Evolutionary conservation across 1,140 invertebrate species (phyloP).

Genomic region (Acromyrmex charruanus): DNA sequence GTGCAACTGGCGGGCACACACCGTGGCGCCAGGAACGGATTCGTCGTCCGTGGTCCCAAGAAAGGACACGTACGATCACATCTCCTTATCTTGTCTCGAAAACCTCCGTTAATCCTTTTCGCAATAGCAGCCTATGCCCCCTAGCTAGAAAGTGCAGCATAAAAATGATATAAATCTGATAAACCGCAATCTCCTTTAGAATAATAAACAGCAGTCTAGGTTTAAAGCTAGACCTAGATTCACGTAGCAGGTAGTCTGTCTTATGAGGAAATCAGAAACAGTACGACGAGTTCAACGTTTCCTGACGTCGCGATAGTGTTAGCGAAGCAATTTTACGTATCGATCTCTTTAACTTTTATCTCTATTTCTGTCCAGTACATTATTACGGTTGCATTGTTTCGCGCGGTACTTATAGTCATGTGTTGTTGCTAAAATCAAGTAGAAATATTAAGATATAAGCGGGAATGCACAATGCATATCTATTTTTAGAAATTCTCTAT

Average conservation of each 20-base stretch:
- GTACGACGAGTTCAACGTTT: not conserved
- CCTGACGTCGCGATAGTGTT: not conserved
- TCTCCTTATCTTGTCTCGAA: not conserved
- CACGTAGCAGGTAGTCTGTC: not conserved
- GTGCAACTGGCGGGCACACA: conserved; percentile 73
- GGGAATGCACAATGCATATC: not conserved
- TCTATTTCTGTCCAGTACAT: not conserved
- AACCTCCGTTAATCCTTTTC: conserved; percentile 6
- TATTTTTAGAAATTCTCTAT: not conserved
- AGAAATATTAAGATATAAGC: not conserved
- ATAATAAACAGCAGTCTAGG: not conserved
- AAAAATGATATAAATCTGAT: not conserved
- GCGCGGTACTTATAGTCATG: not conserved
- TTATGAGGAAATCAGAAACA: not conserved
- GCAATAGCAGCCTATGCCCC: not conserved
- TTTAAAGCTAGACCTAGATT: not conserved
- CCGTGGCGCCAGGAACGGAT: conserved; percentile 76
- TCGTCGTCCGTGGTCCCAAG: conserved; percentile 52
- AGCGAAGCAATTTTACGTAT: not conserved
- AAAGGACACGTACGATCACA: conserved; percentile 14
- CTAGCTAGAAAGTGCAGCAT: not conserved
- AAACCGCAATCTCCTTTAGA: too few species aligned
- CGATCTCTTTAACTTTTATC: not conserved
- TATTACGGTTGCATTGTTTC: conserved; percentile 20
- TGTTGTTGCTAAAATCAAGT: not conserved